phyloP scores from a whole-genome alignment of 2,888 invertebrate species.

The Drosophila formosana region DNA sequence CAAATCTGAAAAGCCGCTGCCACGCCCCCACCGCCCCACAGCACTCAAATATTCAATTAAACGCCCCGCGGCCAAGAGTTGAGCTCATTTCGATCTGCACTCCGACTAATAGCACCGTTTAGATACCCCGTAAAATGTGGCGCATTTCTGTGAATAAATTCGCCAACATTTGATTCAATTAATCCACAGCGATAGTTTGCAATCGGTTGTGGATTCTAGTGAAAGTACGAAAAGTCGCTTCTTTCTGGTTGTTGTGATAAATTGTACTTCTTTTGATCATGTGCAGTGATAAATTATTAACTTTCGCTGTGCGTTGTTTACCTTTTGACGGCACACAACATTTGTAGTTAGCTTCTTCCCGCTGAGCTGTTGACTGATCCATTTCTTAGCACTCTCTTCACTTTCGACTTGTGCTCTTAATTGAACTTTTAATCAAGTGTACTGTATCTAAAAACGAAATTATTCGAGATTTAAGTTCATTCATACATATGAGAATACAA shows the following conservation, averaged over 20 bases:
- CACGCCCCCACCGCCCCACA: conserved; percentile 6
- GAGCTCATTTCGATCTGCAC: conserved; percentile 48
- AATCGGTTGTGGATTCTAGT: conserved; percentile 43
- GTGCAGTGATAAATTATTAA: conserved; percentile 7
- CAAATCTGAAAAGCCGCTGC: conserved; percentile 51
- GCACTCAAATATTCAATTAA: conserved; percentile 78
- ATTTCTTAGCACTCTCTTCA: conserved; percentile 14
- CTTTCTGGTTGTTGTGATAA: neutral
- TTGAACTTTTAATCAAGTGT: conserved; percentile 6
- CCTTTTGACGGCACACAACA: neutral
- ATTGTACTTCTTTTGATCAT: neutral
- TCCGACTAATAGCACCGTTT: conserved; percentile 49
- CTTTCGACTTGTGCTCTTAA: neutral
- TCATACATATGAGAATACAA: too few relatives aligned
- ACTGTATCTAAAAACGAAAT: neutral
- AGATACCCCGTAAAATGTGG: conserved; percentile 52
- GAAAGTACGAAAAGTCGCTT: conserved; percentile 35
- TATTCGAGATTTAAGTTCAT: too few relatives aligned
- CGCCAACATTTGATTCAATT: conserved; percentile 70
- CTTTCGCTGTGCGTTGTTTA: conserved; percentile 30
- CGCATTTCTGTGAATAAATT: conserved; percentile 73
- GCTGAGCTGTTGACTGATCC: conserved; percentile 7
- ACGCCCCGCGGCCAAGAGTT: conserved; percentile 77
- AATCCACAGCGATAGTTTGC: conserved; percentile 42
- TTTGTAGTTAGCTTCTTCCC: neutral